Conservation (phyloP, 37 sponge, comb jelly and placozoan genomes). For the Bolinopsis microptera region DNA sequence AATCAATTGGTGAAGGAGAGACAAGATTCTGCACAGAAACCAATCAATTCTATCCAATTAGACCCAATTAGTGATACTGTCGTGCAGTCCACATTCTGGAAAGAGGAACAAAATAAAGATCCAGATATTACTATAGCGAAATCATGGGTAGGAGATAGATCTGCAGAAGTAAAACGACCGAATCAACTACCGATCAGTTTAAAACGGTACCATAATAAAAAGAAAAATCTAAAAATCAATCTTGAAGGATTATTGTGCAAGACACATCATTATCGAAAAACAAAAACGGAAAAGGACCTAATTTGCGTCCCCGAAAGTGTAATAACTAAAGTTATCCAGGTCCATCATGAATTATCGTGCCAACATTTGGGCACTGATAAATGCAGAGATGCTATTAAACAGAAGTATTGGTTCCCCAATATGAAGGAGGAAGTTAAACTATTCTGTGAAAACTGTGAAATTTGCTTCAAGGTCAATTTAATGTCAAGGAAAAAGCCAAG, state of each 20-base stretch:
- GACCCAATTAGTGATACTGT: too few relatives aligned
- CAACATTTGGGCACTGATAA: neutral
- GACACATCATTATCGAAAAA: neutral
- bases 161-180: neutral
- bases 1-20: too few relatives aligned
- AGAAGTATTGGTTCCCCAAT: constrained; percentile 2
- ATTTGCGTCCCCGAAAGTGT: neutral
- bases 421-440: neutral
- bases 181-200: neutral
- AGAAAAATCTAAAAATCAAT: neutral
- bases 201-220: neutral
- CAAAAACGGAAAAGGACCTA: neutral
- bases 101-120: too few relatives aligned
- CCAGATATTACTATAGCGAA: neutral
- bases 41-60: too few relatives aligned
- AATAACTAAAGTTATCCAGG: neutral
- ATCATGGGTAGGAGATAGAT: neutral
- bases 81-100: too few relatives aligned
- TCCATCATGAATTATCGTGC: neutral
- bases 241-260: neutral
- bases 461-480: neutral
- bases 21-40: too few relatives aligned
- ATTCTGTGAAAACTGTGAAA: neutral
- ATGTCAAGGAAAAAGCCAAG: neutral
- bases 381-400: neutral